Evolutionary conservation across 2,888 invertebrate species (phyloP), one percentile per base, ranked within the genome.

Genomic region (Malthinus flaveolus): DNA sequence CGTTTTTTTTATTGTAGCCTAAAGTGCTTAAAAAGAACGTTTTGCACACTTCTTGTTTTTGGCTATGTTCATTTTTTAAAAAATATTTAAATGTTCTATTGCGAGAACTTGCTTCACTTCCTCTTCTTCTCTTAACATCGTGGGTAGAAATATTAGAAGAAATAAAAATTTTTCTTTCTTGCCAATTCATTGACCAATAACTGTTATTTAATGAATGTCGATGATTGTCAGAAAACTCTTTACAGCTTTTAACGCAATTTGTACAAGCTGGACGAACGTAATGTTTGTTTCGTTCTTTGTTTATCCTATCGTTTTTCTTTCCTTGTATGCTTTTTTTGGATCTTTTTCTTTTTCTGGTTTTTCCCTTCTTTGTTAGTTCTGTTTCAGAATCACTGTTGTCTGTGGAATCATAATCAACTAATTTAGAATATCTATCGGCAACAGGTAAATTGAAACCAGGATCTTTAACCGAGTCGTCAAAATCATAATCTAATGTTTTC

Each of bases 171-270:
- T 44, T 52, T 12, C 44, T 52, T 52, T 52, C 32, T 32, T 52
- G 44, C 52, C 42, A 52, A 52, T 42, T 52, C 52, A 52, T 52
- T 32, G 12, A 42, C 52, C 44, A 52, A 33, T 52, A 52, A 9
- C 23, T 37, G 15, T 9, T 12, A 42, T 52, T 52, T 33, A 52
- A 15, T 44, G 42, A 13, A 32, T 31, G 12, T 12, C 42, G 42
- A 42, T 44, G 44, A n/a, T 52, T 10, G 23, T 15, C n/a, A 45
- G 7, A 7, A 45, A 45, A 35, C 35, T 35, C n/a, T 8, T 35
- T 35, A 35, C 35, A 35, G n/a, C 9, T 35, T 35, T 8, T 35
- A 1, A 35, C n/a, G n/a, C 7, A 35, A 35, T 35, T 35, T 35
- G 8, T 10, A 35, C 35, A 35, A 9, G 1, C 35, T 35, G 35